Conservation (phyloP, 2,113 vertebrate species). For the Ciconia stormi region DNA sequence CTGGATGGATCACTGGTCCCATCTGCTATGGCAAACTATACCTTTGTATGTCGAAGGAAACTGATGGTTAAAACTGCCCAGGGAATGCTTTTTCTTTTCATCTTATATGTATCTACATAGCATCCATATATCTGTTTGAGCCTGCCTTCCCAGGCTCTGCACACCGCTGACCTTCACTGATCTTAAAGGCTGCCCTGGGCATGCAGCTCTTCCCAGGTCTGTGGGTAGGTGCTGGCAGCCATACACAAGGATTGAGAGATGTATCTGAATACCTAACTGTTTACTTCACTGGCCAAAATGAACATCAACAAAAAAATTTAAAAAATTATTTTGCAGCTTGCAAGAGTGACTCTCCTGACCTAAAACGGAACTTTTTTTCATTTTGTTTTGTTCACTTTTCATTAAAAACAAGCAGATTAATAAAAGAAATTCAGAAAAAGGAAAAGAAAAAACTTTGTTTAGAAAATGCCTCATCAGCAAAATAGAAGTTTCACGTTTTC, state of each 20-base stretch:
- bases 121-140: neutral
- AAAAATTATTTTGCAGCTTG: neutral
- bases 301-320: neutral
- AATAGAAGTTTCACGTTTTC: neutral
- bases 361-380: neutral
- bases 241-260: neutral
- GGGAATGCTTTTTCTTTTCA: neutral
- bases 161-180: neutral
- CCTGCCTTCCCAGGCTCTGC: neutral
- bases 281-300: neutral
- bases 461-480: constrained; percentile 16
- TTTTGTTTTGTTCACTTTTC: neutral
- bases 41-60: neutral
- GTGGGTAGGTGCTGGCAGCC: neutral
- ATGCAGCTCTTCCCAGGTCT: neutral
- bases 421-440: neutral
- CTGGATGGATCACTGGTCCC: neutral
- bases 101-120: fast-evolving
- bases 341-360: neutral
- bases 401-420: neutral
- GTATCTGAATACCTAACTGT: neutral
- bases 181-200: neutral
- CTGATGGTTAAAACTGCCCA: neutral
- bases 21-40: neutral
- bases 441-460: neutral